A percentile compares a stretch with the other conserved stretches of the same genome.
phyloP scores from a whole-genome alignment of 2,113 vertebrate species.

The Calidris pugnax region DNA sequence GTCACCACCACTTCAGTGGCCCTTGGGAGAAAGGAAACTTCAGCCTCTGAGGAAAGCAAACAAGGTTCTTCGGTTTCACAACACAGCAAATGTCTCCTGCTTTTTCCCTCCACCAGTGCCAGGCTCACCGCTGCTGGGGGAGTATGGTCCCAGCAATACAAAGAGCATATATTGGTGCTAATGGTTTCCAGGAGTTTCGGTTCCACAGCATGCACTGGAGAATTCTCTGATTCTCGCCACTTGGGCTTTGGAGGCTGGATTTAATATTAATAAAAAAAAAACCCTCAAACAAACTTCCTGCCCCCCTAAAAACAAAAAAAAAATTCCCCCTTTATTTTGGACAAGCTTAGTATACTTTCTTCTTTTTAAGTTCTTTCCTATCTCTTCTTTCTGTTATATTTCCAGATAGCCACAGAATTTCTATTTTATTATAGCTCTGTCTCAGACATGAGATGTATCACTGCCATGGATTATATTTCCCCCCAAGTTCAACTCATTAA shows the following conservation, averaged over 20 bases:
- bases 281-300: neutral
- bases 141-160: neutral
- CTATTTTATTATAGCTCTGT: neutral
- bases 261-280: neutral
- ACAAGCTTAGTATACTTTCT: neutral
- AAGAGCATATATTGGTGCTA: neutral
- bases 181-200: neutral
- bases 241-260: too few species aligned
- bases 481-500: neutral
- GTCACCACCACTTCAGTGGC: neutral
- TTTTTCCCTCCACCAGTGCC: neutral
- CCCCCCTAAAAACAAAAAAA: neutral
- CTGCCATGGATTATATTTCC: fast-evolving
- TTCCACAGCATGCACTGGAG: neutral
- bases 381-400: neutral
- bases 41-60: neutral
- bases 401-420: neutral
- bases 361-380: neutral
- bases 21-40: neutral
- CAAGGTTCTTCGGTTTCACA: neutral
- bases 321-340: fast-evolving
- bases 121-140: neutral
- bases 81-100: neutral
- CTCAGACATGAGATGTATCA: neutral
- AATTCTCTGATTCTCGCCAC: neutral